Evolutionary conservation across 2,888 invertebrate genomes (phyloP).

Genomic region (Emmelina monodactyla): DNA sequence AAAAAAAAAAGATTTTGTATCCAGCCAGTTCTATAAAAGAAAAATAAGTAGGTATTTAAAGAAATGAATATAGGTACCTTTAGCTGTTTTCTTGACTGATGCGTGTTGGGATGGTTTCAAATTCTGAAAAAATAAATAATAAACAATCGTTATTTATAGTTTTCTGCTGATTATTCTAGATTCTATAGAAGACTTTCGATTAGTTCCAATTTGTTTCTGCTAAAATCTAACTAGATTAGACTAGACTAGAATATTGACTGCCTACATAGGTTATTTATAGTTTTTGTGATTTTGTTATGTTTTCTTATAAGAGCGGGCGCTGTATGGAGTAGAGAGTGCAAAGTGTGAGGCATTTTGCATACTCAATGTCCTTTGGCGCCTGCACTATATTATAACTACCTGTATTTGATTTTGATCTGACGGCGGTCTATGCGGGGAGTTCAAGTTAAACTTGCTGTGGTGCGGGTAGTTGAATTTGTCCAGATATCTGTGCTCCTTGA

Average conservation of each 20-base stretch:
- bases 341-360: too few species aligned
- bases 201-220: too few species aligned
- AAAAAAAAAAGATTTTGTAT: background rate
- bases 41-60: too few species aligned
- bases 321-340: too few species aligned
- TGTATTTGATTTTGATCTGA: conserved; percentile 48
- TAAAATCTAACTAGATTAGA: too few species aligned
- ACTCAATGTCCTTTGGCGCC: too few species aligned
- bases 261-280: background rate
- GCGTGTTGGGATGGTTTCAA: conserved; percentile 42
- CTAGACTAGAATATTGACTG: too few species aligned
- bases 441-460: conserved; percentile 31
- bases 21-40: background rate
- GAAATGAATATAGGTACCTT: conserved; percentile 29
- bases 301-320: too few species aligned
- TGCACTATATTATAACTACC: conserved; percentile 23
- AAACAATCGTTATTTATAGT: too few species aligned
- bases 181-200: too few species aligned
- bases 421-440: conserved; percentile 27
- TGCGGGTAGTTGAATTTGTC: conserved; percentile 37
- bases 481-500: conserved; percentile 43
- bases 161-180: too few species aligned
- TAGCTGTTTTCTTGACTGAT: conserved; percentile 39
- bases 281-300: background rate
- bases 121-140: conserved; percentile 29